Percentiles rank a stretch among this genome's conserved stretches.
Conservation (phyloP, 23 tunicate species). For the Styela plicata region DNA sequence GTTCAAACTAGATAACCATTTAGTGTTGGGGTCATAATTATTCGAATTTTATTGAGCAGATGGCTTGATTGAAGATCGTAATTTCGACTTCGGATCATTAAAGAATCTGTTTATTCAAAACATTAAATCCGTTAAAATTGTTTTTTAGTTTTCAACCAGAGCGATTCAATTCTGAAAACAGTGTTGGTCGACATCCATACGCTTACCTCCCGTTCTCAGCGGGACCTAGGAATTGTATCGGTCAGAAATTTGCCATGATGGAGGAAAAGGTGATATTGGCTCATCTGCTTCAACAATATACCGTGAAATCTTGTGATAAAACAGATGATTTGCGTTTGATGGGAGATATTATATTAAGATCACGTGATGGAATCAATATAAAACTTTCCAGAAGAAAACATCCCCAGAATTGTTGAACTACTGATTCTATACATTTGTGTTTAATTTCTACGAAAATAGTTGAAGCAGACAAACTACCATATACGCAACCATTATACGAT, state of each 20-base stretch:
- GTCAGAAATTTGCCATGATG: conserved; percentile 90
- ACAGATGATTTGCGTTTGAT: conserved; percentile 48
- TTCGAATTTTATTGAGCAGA: too few species aligned
- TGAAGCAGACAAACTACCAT: too few species aligned
- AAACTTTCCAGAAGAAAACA: conserved; percentile 7
- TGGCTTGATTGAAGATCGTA: too few species aligned
- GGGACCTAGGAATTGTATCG: conserved; percentile 99
- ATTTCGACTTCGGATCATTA: too few species aligned
- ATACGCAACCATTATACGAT: too few species aligned
- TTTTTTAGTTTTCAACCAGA: conserved; percentile 52
- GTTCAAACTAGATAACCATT: too few species aligned
- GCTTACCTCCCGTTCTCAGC: conserved; percentile 95
- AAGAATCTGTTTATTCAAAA: too few species aligned
- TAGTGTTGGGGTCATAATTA: too few species aligned
- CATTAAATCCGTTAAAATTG: too few species aligned
- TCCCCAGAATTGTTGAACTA: too few species aligned
- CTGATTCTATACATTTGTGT: too few species aligned
- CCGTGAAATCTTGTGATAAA: conserved; percentile 28
- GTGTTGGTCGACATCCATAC: conserved; percentile 68
- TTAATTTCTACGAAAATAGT: too few species aligned
- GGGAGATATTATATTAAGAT: conserved; percentile 69
- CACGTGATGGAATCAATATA: conserved; percentile 51
- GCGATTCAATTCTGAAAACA: conserved; percentile 51
- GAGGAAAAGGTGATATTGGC: conserved; percentile 87
- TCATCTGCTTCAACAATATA: conserved; percentile 51